A percentile compares a stretch with the other conserved stretches of the same genome.
Evolutionary conservation across 1,140 invertebrate genomes (phyloP).

Genomic region (Cyrtorhinus lividipennis): DNA sequence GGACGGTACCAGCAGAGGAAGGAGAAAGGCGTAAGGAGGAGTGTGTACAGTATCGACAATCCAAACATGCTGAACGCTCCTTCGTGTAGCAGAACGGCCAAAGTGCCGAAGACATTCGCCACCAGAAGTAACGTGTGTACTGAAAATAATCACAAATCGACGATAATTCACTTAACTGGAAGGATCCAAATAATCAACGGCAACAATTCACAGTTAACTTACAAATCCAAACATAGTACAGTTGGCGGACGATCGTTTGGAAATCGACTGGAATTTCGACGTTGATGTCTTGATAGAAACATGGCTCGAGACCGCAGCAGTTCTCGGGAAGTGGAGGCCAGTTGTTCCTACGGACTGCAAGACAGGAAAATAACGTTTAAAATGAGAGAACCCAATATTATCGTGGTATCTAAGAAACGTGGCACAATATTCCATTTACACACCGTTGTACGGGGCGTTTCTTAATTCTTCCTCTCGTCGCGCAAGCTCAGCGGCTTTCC

Average conservation of each 20-base stretch:
- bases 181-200: no score
- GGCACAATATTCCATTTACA: slow-evolving; percentile 10
- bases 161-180: slow-evolving; percentile 1
- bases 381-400: no score
- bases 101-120: slow-evolving; percentile 70
- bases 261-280: slow-evolving; percentile 98
- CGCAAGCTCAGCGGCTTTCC: slow-evolving; percentile 71
- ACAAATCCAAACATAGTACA: slow-evolving; percentile 98
- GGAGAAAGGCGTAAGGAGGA: slow-evolving; percentile 90
- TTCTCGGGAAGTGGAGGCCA: slow-evolving; percentile 92
- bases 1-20: slow-evolving; percentile 94
- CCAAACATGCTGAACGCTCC: slow-evolving; percentile 66
- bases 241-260: slow-evolving; percentile 81
- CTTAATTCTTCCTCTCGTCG: slow-evolving; percentile 77
- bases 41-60: slow-evolving; percentile 73
- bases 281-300: slow-evolving; percentile 98
- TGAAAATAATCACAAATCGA: slow-evolving; percentile 32
- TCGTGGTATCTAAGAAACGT: no score
- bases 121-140: slow-evolving; percentile 76
- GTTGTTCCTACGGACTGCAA: slow-evolving; percentile 74
- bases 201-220: slow-evolving; percentile 37
- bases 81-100: slow-evolving; percentile 50
- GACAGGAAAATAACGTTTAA: no score
- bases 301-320: slow-evolving; percentile 69
- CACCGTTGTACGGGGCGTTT: slow-evolving; percentile 50